These are phyloP conservation scores for Gadus chalcogrammus DNA, from an alignment of 2,113 vertebrate species.

Conservation along the genomic window DNA sequence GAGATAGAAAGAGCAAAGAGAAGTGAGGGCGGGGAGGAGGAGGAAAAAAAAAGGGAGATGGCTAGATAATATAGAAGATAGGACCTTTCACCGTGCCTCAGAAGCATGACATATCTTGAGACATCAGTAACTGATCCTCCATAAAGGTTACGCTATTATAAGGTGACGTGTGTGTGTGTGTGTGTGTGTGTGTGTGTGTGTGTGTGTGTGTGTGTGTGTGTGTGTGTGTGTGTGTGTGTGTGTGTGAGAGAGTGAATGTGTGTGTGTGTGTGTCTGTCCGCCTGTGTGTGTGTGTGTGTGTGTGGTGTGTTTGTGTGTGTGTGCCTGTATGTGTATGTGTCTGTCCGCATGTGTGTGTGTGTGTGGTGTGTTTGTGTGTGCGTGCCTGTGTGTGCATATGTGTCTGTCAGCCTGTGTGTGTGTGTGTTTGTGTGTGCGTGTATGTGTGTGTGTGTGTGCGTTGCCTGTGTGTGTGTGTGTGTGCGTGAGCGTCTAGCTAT, in stretches of 20 bases:
- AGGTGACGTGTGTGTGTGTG: conserved; percentile 10
- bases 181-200: not conserved
- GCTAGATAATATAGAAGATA: conserved; percentile 26
- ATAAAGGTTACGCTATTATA: conserved; percentile 60
- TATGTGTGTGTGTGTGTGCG: conserved; percentile 21
- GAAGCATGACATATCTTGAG: conserved; percentile 59
- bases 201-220: conserved; percentile 7
- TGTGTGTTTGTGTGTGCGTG: conserved; percentile 30
- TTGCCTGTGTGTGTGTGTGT: conserved; percentile 13
- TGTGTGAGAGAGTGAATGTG: not conserved
- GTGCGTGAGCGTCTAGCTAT: conserved; percentile 25
- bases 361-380: not conserved
- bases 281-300: too few species aligned
- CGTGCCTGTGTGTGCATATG: not conserved
- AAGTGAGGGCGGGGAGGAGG: not conserved
- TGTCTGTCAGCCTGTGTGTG: not conserved
- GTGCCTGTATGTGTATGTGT: not conserved
- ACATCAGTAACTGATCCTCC: conserved; percentile 53
- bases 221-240: not conserved
- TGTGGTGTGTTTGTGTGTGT: not conserved
- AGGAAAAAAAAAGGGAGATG: conserved; percentile 11
- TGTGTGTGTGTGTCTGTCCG: too few species aligned
- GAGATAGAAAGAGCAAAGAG: not conserved
- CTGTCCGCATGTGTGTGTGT: not conserved
- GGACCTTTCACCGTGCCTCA: conserved; percentile 53